A percentile compares a stretch with the other conserved stretches of the same genome.
phyloP scores from a whole-genome alignment of 2,888 invertebrate species.

The Sipunculus nudus region DNA sequence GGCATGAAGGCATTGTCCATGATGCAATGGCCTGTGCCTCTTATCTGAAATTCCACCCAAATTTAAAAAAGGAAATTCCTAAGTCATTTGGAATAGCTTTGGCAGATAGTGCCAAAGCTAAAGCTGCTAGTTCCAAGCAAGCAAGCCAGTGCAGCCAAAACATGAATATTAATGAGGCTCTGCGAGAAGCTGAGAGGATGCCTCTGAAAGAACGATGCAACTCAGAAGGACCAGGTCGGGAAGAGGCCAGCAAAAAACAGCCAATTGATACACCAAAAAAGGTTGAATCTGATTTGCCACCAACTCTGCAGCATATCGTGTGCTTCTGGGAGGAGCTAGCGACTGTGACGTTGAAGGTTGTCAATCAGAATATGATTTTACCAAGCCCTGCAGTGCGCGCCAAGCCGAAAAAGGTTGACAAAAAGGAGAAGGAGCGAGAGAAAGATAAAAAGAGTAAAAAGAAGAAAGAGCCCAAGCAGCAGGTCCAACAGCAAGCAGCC shows the following conservation, averaged over 20 bases:
- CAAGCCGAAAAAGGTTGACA: conserved; percentile 52
- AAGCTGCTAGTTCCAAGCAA: too few relatives aligned
- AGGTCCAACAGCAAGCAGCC: conserved; percentile 61
- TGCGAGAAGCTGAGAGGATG: conserved; percentile 6
- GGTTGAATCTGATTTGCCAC: conserved; percentile 73
- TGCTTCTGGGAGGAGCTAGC: conserved; percentile 85
- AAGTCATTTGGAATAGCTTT: not conserved
- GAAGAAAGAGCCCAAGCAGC: conserved; percentile 72
- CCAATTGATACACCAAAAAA: conserved; percentile 25
- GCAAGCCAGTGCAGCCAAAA: not conserved
- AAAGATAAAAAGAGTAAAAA: conserved; percentile 57
- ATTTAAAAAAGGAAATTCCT: conserved; percentile 54
- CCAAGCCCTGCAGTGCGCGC: conserved; percentile 70
- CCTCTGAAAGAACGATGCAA: conserved; percentile 20
- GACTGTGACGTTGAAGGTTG: conserved; percentile 70
- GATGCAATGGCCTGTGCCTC: conserved; percentile 98
- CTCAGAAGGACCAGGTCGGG: too few relatives aligned
- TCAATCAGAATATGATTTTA: conserved; percentile 73
- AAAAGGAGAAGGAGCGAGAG: conserved; percentile 49
- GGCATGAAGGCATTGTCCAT: conserved; percentile 97
- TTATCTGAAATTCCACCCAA: conserved; percentile 83
- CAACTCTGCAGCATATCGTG: conserved; percentile 88
- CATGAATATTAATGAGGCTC: conserved; percentile 28
- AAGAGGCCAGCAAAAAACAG: too few relatives aligned
- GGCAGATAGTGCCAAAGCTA: too few relatives aligned